Evolutionary conservation across 1,140 invertebrate species (phyloP), one percentile per base, ranked within the genome.

Genomic region (Gryon sp.): DNA sequence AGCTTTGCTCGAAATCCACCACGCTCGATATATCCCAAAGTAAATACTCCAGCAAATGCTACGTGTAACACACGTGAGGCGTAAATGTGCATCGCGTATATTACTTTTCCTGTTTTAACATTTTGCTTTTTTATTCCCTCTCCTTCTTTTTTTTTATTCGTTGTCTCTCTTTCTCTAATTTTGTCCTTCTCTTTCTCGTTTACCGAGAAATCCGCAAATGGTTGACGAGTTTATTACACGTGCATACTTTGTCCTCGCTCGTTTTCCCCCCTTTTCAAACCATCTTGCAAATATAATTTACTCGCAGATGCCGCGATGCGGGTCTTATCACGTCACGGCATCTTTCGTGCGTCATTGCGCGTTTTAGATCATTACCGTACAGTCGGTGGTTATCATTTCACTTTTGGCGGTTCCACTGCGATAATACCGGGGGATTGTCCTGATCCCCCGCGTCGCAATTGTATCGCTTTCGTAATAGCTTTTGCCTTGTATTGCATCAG

Each of bases 361-460:
- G 72, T 79, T 78, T 73, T 59, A 41, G 73, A 82, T 84, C 78
- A 83, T 82, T 83, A 80, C 50, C 55, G 46, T 43, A 34, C 65
- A 40, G 52, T 79, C 60, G 78, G 57, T 46, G 74, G 74, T 80
- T 83, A 82, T 82, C 81, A 75, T 83, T 84, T 83, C 79, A 78
- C 75, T 82, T 82, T 80, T 74, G 65, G 74, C 41, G 43, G 60
- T 52, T 53, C 73, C 55, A 14, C 45, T 12, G n/a, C 60, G 76
- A 78, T 80, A 77, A 80, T 80, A 40, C 66, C 55, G 53, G 57
- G 53, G 69, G 57, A 52, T 74, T 11, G 34, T 30, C 40, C n/a
- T 41, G 72, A 70, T 79, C 82, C 77, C 83, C 83, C 79, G 82
- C 62, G 40, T 78, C 40, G 82, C 81, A 76, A 84, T 83, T 83